A percentile compares a stretch with the other conserved stretches of the same genome.
Conservation (phyloP, 2,797 vertebrate species). For the Hydrophis major region DNA sequence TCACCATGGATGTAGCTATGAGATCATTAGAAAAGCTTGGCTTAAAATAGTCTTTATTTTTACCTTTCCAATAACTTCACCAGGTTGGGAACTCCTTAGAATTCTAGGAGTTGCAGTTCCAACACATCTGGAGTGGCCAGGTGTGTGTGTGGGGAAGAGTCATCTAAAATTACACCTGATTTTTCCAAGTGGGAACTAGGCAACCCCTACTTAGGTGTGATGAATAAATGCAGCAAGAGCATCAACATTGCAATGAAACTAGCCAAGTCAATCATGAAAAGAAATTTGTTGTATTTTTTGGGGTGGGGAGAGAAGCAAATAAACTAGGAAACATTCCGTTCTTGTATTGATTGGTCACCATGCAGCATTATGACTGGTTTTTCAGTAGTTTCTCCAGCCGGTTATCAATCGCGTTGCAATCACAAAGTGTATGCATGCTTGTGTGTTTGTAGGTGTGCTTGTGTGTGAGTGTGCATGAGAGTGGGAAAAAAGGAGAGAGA, state of each 20-base stretch:
- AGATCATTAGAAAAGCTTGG: not conserved
- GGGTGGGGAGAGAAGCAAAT: not conserved
- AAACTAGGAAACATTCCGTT: not conserved
- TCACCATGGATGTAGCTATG: not conserved
- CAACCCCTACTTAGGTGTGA: not conserved
- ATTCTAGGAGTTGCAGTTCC: not conserved
- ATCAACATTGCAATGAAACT: not conserved
- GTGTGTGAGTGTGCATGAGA: not conserved
- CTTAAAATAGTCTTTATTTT: not conserved
- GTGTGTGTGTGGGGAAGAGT: not conserved
- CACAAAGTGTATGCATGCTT: not conserved
- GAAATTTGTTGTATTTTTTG: not conserved
- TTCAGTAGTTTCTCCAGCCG: constrained; percentile 19
- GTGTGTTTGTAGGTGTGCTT: not conserved
- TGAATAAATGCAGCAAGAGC: not conserved
- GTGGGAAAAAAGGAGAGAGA: not conserved
- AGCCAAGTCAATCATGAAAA: not conserved
- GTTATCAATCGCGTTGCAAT: not conserved
- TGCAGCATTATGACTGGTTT: constrained; percentile 18
- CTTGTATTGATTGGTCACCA: constrained; percentile 7
- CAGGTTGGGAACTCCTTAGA: not conserved
- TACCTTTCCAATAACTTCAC: not conserved
- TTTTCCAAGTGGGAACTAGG: not conserved
- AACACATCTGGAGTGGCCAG: not conserved
- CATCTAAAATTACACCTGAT: not conserved